Evolutionary conservation across 2,113 vertebrate species (phyloP), one percentile per base, ranked within the genome.

Genomic region (Sander vitreus): DNA sequence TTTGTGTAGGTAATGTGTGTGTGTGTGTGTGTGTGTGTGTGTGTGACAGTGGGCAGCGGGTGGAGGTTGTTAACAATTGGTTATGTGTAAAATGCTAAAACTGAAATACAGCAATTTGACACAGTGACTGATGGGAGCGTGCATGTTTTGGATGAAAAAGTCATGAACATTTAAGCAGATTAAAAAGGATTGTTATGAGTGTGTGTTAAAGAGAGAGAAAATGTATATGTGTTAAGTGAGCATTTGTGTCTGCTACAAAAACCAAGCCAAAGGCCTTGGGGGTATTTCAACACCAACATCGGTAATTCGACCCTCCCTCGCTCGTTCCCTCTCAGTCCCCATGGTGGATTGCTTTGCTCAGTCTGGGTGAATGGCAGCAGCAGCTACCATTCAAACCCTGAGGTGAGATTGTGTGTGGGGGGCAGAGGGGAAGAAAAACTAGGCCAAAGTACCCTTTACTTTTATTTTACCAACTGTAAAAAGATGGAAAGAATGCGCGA

Each of bases 301-400:
- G 47, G 92, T 91, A 93, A 94, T 85, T 83, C 13, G 91, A 94
- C 80, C 80, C 73, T 71, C 1, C 30, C 53, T 59, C 0, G 50
- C 69, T 80, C 0, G 50, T 65, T 80, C 45, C 51, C 50, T 80
- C 70, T 45, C 64, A 59, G 55, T 60, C 48, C 68, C 87, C 55
- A 53, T 43, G 60, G 72, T 39, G 72, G 66, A 85, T 19, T 8
- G n/a, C 80, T 78, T 73, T 58, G 76, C 79, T 86, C 63, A 78
- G 83, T 45, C 54, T 77, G 83, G 36, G 16, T 89, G 89, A 92
- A 93, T 87, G 90, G 90, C 93, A 94, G 90, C 89, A 85, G 88
- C 92, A 92, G 88, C 90, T 90, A 89, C 83, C 84, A 79, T 83
- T 87, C 75, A 89, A 84, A 83, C 70, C 76, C 71, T 16, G 74